phyloP scores from a whole-genome alignment of 2,113 vertebrate species.

The Catharus minimus region DNA sequence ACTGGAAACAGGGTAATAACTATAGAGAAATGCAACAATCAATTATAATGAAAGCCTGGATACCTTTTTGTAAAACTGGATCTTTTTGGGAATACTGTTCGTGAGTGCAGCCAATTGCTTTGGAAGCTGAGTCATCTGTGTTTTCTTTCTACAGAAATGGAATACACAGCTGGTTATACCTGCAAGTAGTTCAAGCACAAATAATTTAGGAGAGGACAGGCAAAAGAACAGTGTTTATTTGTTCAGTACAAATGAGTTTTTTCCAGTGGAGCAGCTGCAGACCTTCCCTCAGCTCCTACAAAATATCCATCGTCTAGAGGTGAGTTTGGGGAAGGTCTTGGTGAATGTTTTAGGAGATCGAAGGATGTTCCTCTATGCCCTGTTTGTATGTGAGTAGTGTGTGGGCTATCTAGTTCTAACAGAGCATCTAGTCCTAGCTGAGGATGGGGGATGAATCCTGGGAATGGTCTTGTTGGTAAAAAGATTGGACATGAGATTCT shows the following conservation, averaged over 20 bases:
- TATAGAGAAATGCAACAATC: not conserved
- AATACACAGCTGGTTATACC: conserved; percentile 71
- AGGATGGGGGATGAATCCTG: not conserved
- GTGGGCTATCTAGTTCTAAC: not conserved
- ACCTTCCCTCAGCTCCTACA: conserved; percentile 86
- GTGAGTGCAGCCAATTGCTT: not conserved
- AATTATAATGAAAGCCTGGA: not conserved
- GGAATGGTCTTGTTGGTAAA: not conserved
- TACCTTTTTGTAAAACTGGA: not conserved
- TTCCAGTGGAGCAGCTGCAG: conserved; percentile 83
- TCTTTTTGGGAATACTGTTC: not conserved
- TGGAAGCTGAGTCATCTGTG: not conserved
- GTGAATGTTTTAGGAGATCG: not conserved
- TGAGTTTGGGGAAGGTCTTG: conserved; percentile 56
- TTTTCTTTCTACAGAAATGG: conserved; percentile 79
- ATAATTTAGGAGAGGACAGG: not conserved
- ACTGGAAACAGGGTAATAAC: not conserved
- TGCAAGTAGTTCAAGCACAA: conserved; percentile 9
- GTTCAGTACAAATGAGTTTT: not conserved
- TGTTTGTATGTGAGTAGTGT: not conserved
- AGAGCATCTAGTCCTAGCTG: not conserved
- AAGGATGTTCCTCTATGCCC: not conserved
- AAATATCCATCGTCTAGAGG: conserved; percentile 87
- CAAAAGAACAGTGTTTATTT: not conserved
- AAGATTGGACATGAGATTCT: not conserved